Evolutionary conservation across 2,888 invertebrate species (phyloP).

Genomic region (Noctua janthina): DNA sequence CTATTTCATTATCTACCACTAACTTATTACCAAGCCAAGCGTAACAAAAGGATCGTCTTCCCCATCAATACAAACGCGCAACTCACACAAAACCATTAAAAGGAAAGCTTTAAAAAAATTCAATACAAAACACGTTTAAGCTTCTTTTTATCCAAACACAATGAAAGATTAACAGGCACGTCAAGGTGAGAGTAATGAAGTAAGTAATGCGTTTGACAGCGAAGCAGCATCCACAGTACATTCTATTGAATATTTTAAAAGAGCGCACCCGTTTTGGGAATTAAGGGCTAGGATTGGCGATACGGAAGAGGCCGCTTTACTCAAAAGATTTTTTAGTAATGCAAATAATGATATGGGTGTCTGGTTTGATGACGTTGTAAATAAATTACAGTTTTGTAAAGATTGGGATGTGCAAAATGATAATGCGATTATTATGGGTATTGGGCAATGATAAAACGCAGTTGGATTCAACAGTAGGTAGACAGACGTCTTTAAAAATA

Average conservation of each 20-base stretch:
- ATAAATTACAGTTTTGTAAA: constrained; percentile 12
- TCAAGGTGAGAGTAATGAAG: constrained; percentile 85
- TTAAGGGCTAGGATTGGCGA: constrained; percentile 65
- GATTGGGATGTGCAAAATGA: neutral
- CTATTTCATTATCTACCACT: constrained; percentile 57
- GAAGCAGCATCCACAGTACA: constrained; percentile 69
- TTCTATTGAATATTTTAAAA: constrained; percentile 85
- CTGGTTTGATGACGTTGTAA: constrained; percentile 21
- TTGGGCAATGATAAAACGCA: constrained; percentile 3
- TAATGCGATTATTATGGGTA: constrained; percentile 7
- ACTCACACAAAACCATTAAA: constrained; percentile 72
- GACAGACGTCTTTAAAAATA: constrained; percentile 27
- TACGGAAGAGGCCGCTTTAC: constrained; percentile 41
- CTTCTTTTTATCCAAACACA: constrained; percentile 79
- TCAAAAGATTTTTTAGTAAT: constrained; percentile 56
- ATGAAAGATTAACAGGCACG: constrained; percentile 85
- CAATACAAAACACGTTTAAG: constrained; percentile 78
- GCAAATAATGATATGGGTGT: constrained; percentile 38
- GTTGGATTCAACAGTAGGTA: neutral
- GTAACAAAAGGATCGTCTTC: constrained; percentile 61
- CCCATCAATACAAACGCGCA: constrained; percentile 68
- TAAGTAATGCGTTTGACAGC: constrained; percentile 85
- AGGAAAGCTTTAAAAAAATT: constrained; percentile 72
- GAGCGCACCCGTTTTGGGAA: constrained; percentile 73
- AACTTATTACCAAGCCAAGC: constrained; percentile 46